Base-by-base conservation (phyloP, 2,888 invertebrate species). In the Drosophila percnosoma region DNA sequence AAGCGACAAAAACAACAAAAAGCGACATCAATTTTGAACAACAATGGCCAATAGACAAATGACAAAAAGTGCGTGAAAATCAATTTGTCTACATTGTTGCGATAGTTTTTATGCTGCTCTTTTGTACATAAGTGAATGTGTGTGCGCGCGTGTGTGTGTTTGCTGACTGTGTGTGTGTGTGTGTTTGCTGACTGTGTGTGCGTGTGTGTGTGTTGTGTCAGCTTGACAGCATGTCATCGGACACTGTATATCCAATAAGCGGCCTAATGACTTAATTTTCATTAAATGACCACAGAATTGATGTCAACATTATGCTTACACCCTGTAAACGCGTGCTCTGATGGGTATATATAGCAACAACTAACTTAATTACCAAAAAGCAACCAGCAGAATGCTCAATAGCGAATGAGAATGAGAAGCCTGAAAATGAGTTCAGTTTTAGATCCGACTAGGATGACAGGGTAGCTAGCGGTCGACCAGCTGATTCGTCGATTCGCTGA, bases 181-280 rank as follows among this genome's bases (percentile, higher is more conserved):
- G 45, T 42, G 34, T 21, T 21, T 21, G 21, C 21, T 21, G 21
- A 21, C 21, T 40, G 57, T 58, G 51, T 52, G 55, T 64, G 27
- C 38, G 34, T 33, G 11, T 38, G 55, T 40, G 58, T 58, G 51
- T 52, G 57, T 64, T 24, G 52, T 63, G 62, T 40, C 61, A 61
- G 68, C 38, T 53, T 69, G 62, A 63, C 62, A 69, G 42, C 60
- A 40, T 73, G 59, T 66, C 69, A 78, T 60, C 49, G 62, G 33
- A 45, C 42, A 53, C 49, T 36, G 49, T 60, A 36, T 48, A 29
- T 53, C 40, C 63, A 64, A 54, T 65, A 49, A 49, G 59, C 67
- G 57, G 68, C 64, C 83, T 83, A 80, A 83, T 83, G 81, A 80
- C 81, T 83, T 82, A 75, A 82, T 82, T 78, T 74, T 70, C 81